phyloP scores from a whole-genome alignment of 2,888 invertebrate species.

The Drosophila paracracens region DNA sequence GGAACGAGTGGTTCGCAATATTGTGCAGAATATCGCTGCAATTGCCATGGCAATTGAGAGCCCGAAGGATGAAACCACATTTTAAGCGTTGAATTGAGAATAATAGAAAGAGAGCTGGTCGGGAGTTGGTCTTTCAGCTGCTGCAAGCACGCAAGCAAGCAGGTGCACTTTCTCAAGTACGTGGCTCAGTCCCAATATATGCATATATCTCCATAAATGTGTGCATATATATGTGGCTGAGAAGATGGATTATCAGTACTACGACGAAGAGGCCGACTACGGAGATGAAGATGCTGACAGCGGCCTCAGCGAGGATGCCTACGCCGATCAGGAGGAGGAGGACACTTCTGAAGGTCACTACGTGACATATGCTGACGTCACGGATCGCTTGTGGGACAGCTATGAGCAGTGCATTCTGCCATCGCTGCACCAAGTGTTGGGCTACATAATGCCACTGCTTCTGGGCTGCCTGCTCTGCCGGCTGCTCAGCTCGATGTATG shows the following conservation, averaged over 20 bases:
- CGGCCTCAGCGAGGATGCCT: constrained; percentile 24
- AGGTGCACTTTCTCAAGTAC: constrained; percentile 5
- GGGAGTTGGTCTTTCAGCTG: constrained; percentile 2
- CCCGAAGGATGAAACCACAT: constrained; percentile 28
- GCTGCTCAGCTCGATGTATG: constrained; percentile 42
- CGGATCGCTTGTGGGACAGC: constrained; percentile 37
- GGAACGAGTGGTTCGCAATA: constrained; percentile 26
- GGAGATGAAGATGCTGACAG: constrained; percentile 50
- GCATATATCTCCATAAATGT: background rate
- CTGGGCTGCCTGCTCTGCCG: constrained; percentile 52
- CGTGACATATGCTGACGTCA: background rate
- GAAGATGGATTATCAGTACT: constrained; percentile 69
- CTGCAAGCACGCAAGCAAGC: background rate
- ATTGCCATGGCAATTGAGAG: constrained; percentile 1
- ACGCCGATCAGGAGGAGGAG: constrained; percentile 10
- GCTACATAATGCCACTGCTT: constrained; percentile 60
- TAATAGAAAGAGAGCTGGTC: background rate
- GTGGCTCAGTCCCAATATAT: constrained; percentile 14
- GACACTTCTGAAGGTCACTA: background rate
- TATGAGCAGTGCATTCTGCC: constrained; percentile 55
- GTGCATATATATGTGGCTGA: background rate
- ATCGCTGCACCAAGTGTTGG: constrained; percentile 55
- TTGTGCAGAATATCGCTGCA: background rate
- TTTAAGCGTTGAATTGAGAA: constrained; percentile 17
- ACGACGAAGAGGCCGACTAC: constrained; percentile 61